These are phyloP conservation scores for Phymastichus coffea DNA, from an alignment of 1,140 invertebrate genomes.

Conservation along the genomic window DNA sequence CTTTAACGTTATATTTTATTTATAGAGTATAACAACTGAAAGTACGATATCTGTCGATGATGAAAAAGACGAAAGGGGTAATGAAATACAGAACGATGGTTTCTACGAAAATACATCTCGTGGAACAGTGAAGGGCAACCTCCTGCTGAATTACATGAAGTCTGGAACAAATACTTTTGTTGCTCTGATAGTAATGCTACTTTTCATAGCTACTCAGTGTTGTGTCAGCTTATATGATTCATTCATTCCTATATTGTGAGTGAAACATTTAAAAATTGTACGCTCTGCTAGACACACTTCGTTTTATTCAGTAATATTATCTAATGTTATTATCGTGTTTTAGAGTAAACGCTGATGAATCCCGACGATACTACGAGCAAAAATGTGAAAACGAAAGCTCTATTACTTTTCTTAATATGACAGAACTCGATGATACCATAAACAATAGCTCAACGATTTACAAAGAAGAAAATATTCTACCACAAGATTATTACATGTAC, in stretches of 20 bases:
- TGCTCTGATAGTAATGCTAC: constrained; percentile 54
- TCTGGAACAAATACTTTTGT: constrained; percentile 60
- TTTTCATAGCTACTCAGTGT: constrained; percentile 64
- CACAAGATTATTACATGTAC: constrained; percentile 51
- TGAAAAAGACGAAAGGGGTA: too few relatives aligned
- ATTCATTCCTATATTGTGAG: constrained; percentile 67
- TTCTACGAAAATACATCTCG: constrained; percentile 61
- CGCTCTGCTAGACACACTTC: too few relatives aligned
- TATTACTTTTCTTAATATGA: too few relatives aligned
- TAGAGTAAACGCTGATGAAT: constrained; percentile 11
- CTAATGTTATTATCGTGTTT: background rate
- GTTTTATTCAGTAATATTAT: too few relatives aligned
- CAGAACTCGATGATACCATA: too few relatives aligned
- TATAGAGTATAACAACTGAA: constrained; percentile 33
- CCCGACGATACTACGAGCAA: background rate
- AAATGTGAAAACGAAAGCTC: background rate
- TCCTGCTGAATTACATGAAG: constrained; percentile 67
- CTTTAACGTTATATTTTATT: constrained; percentile 48
- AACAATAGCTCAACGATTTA: too few relatives aligned
- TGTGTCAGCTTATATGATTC: constrained; percentile 67
- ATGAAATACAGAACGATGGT: too few relatives aligned
- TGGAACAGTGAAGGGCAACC: constrained; percentile 62
- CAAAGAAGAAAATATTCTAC: constrained; percentile 14
- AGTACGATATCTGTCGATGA: too few relatives aligned
- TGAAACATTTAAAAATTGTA: too few relatives aligned